Percentiles rank a stretch among this genome's conserved stretches.
Evolutionary conservation across 2,797 vertebrate species (phyloP).

Genomic region (Hemibagrus guttatus): DNA sequence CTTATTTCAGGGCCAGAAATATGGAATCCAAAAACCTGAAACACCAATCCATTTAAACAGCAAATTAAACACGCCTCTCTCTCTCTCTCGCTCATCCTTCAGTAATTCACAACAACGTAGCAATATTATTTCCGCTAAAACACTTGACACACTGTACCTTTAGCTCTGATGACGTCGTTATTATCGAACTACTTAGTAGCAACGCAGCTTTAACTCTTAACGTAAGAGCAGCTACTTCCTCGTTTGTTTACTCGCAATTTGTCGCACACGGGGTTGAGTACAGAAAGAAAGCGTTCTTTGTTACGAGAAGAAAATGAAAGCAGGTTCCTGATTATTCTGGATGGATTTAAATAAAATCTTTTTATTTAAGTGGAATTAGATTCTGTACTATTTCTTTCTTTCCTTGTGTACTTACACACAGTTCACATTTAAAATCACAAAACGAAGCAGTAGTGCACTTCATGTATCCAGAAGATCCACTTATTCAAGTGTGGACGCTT

Average conservation of each 20-base stretch:
- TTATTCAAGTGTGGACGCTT: too few species aligned
- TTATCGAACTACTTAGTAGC: neutral
- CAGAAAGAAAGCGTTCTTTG: neutral
- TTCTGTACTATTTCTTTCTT: neutral
- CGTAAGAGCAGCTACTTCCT: constrained; percentile 32
- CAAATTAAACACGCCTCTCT: neutral
- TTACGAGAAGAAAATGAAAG: neutral
- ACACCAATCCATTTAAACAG: neutral
- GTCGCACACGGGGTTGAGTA: neutral
- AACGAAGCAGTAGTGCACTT: too few species aligned
- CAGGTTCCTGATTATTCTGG: neutral
- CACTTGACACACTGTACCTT: neutral
- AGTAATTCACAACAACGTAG: neutral
- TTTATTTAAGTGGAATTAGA: constrained; percentile 1
- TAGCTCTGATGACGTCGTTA: neutral
- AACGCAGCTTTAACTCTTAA: neutral
- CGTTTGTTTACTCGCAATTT: constrained; percentile 20
- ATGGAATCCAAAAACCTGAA: neutral
- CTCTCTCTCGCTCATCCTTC: neutral
- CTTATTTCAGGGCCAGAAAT: constrained; percentile 21
- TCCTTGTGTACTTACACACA: too few species aligned
- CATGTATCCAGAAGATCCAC: too few species aligned
- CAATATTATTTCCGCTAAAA: neutral
- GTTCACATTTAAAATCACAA: too few species aligned
- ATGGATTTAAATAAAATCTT: constrained; percentile 26